A percentile compares a stretch with the other conserved stretches of the same genome.
phyloP scores from a whole-genome alignment of 2,888 invertebrate species.

The Synergus itoensis region DNA sequence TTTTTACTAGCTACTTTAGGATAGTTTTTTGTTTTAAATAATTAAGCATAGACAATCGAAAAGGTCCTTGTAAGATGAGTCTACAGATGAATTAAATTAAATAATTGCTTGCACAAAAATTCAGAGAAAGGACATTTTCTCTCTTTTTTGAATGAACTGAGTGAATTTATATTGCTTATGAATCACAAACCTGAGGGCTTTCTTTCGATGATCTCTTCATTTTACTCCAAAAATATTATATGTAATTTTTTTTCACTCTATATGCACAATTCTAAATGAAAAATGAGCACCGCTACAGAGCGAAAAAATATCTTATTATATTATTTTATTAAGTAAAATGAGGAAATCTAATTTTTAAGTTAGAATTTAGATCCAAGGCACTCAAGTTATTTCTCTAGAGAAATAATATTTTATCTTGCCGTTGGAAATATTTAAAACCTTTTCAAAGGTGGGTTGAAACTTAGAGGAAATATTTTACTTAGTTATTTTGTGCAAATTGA shows the following conservation, averaged over 20 bases:
- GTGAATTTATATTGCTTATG: slow-evolving; percentile 3
- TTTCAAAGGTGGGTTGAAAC: not conserved
- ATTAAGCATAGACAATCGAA: slow-evolving; percentile 35
- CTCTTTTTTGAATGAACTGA: slow-evolving; percentile 20
- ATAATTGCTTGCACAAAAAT: slow-evolving; percentile 2
- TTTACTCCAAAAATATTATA: not conserved
- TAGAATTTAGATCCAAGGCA: too few relatives aligned
- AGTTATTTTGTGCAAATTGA: not conserved
- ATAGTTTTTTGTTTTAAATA: slow-evolving; percentile 16
- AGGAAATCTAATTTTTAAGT: too few relatives aligned
- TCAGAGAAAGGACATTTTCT: not conserved
- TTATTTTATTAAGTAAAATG: too few relatives aligned
- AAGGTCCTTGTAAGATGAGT: slow-evolving; percentile 22
- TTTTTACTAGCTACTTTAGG: slow-evolving; percentile 29
- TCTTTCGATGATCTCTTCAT: not conserved
- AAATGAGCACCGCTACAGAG: too few relatives aligned
- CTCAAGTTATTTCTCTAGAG: not conserved
- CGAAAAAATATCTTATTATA: too few relatives aligned
- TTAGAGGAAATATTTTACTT: not conserved
- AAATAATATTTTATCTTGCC: not conserved
- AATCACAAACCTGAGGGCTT: slow-evolving; percentile 8
- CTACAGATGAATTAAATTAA: slow-evolving; percentile 8
- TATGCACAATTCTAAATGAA: too few relatives aligned
- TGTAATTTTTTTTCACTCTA: not conserved
- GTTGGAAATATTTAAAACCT: not conserved